Evolutionary conservation across 2,888 invertebrate genomes (phyloP).

Genomic region (Plebejus melissa): DNA sequence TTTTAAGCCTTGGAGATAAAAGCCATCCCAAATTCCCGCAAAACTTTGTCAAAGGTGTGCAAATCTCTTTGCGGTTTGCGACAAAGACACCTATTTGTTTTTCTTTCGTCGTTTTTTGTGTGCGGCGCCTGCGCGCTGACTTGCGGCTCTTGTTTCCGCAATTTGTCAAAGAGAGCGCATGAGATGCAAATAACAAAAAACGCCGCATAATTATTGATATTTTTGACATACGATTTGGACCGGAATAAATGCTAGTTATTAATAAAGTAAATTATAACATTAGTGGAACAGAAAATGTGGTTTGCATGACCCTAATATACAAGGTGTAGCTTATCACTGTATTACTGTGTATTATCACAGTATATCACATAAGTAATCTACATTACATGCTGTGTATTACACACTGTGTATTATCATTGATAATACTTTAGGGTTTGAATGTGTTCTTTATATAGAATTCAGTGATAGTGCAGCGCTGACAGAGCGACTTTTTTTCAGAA

Average conservation of each 20-base stretch:
- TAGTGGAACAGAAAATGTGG: neutral
- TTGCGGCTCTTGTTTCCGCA: constrained; percentile 39
- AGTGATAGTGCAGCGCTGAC: too few species aligned
- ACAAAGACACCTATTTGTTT: constrained; percentile 39
- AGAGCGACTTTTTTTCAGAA: too few species aligned
- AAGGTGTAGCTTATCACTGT: too few species aligned
- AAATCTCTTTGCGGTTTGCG: constrained; percentile 40
- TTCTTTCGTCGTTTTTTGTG: constrained; percentile 34
- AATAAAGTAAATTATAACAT: neutral
- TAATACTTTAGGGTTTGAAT: too few species aligned
- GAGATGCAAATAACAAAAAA: constrained; percentile 24
- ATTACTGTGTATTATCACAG: too few species aligned
- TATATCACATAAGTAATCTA: too few species aligned
- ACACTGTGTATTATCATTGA: too few species aligned
- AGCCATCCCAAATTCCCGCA: too few species aligned
- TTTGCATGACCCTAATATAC: neutral
- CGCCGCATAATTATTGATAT: constrained; percentile 28
- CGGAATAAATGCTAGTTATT: constrained; percentile 23
- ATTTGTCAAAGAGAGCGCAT: constrained; percentile 35
- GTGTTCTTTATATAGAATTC: too few species aligned
- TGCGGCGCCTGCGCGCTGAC: constrained; percentile 45
- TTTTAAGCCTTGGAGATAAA: neutral
- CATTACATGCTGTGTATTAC: too few species aligned
- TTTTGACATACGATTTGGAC: constrained; percentile 34
- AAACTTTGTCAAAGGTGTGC: constrained; percentile 16